Conservation (phyloP, 2,113 vertebrate genomes). For the Syrrhaptes paradoxus region DNA sequence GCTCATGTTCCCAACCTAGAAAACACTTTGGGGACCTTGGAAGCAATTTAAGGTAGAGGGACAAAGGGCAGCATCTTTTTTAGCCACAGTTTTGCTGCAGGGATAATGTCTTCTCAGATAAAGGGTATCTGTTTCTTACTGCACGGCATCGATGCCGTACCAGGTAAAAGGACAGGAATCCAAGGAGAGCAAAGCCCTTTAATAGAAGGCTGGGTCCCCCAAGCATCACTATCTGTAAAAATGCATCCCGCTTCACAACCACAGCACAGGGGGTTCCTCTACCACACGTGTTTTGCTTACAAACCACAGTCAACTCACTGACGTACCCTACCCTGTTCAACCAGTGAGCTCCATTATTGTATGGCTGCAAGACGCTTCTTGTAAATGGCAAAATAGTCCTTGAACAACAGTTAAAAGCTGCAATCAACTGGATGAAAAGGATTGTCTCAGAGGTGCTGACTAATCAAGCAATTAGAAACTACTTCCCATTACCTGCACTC, state of each 20-base stretch:
- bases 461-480: conserved; percentile 46
- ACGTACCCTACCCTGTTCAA: background rate
- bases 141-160: background rate
- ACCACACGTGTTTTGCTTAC: background rate
- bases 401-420: conserved; percentile 38
- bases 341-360: background rate
- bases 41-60: background rate
- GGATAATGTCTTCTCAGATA: background rate
- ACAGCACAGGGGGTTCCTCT: background rate
- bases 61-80: background rate
- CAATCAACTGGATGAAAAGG: conserved; percentile 47
- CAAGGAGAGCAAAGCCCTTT: background rate
- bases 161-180: background rate
- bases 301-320: background rate
- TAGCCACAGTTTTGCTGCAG: background rate
- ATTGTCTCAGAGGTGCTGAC: background rate
- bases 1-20: background rate
- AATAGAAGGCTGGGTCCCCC: background rate
- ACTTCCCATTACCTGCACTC: conserved; percentile 27
- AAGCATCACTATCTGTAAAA: background rate
- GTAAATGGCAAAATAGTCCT: conserved; percentile 24
- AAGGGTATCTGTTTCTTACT: background rate
- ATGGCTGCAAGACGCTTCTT: conserved; percentile 4
- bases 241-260: background rate
- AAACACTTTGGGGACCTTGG: background rate